Percentiles rank a stretch among this genome's conserved stretches.
Evolutionary conservation across 2,113 vertebrate genomes (phyloP).

Genomic region (Pogonocichla stellata): DNA sequence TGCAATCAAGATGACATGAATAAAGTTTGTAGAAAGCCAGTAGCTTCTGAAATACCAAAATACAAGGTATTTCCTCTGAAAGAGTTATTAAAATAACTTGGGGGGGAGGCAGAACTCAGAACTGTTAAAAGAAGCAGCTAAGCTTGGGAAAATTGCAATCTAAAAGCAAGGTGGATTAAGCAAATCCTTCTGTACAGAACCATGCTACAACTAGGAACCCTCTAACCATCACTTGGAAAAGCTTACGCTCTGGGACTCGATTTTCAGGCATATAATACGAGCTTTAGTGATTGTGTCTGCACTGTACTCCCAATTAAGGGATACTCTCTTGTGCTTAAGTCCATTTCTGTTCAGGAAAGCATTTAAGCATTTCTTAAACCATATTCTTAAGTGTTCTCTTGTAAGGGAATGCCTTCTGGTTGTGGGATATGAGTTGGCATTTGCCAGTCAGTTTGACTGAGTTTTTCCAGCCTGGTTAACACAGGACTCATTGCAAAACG

Average conservation of each 20-base stretch:
- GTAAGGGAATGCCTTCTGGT: background rate
- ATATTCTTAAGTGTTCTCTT: constrained; percentile 16
- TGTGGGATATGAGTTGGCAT: background rate
- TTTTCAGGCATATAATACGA: constrained; percentile 55
- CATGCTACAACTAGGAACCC: constrained; percentile 58
- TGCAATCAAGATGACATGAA: background rate
- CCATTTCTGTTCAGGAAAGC: constrained; percentile 54
- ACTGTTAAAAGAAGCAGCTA: constrained; percentile 65
- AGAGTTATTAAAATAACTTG: constrained; percentile 55
- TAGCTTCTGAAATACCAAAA: constrained; percentile 45
- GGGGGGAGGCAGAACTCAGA: constrained; percentile 17
- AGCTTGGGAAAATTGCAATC: constrained; percentile 68
- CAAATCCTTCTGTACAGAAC: constrained; percentile 69
- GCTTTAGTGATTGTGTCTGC: constrained; percentile 60
- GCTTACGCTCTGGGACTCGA: constrained; percentile 51
- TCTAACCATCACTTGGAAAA: constrained; percentile 54
- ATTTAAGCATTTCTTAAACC: constrained; percentile 50
- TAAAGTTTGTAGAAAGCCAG: constrained; percentile 1
- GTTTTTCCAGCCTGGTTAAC: background rate
- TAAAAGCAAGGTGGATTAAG: constrained; percentile 68
- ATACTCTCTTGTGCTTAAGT: constrained; percentile 49
- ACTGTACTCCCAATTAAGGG: constrained; percentile 40
- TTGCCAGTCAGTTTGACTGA: background rate
- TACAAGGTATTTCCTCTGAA: constrained; percentile 32
- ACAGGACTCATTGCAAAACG: background rate